Base-by-base conservation (phyloP, 2,113 vertebrate species). In the Myiozetetes cayanensis region DNA sequence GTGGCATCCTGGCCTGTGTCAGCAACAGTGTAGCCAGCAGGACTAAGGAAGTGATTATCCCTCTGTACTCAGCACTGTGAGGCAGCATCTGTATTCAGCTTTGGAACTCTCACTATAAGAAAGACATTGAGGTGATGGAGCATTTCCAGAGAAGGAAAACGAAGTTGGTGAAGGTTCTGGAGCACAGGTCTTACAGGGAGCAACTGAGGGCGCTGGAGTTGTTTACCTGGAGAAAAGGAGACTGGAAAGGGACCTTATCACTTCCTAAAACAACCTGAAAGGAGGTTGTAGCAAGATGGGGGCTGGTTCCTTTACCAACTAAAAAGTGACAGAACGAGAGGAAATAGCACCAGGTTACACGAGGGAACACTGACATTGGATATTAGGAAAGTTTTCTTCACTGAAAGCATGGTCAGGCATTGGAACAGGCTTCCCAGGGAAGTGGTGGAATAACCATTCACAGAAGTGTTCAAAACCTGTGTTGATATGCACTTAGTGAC, bases 321-420 rank as follows among this genome's bases (percentile, higher is more conserved):
- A 67, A 59, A 3, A 59, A 67, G 39, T 17, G 52, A 12, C 15
- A 47, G 24, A 12, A 61, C 18, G 39, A 75, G 52, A 68, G 16
- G 11, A 75, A 53, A 47, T 14, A 4, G 9, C 52, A 12, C 67
- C 33, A 53, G 21, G 16, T 18, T 55, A 7, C 20, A 18, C 14
- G 8, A 68, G 10, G 11, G 5, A 20, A 75, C 2, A 30, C 46
- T 82, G 4, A 41, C 1, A 1, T 7, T 25, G 24, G 39, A 61
- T 68, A 61, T 35, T 35, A 68, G 20, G 6, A 30, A 68, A 68
- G 43, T n/a, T 2, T 31, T 62, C 10, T 8, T 75, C 20, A 18
- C 39, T 41, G 30, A 27, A 55, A 13, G 4, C 1, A 4, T 53
- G 20, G 9, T 19, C 0, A 0, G 7, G 16, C 8, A 22, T 47